Conservation (phyloP, 2,888 invertebrate genomes). For the Eupithecia insigniata region DNA sequence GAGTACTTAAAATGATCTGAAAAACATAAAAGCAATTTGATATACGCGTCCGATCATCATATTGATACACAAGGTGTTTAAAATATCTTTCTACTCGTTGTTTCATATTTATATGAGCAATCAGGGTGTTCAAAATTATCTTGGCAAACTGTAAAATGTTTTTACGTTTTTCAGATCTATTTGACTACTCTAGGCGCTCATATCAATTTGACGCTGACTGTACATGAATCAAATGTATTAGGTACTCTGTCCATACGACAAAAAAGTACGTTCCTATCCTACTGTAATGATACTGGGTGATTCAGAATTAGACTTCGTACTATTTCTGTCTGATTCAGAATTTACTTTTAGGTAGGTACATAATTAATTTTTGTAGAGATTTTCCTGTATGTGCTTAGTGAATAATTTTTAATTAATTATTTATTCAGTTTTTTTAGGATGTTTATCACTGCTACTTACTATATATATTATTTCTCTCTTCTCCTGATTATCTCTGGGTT, state of each 20-base stretch:
- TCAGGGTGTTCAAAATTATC: too few species aligned
- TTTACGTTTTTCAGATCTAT: too few species aligned
- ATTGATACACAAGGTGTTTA: too few species aligned
- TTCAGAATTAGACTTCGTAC: background rate
- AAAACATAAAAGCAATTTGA: too few species aligned
- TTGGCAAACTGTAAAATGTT: too few species aligned
- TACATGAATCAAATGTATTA: background rate
- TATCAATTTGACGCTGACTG: too few species aligned
- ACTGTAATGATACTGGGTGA: background rate
- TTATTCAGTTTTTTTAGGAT: background rate
- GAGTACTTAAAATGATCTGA: too few species aligned
- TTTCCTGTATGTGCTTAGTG: background rate
- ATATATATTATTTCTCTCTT: background rate
- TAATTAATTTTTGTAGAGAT: background rate
- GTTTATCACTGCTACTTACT: too few species aligned
- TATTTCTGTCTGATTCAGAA: background rate
- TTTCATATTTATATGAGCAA: too few species aligned
- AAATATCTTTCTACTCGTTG: too few species aligned
- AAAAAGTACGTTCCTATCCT: background rate
- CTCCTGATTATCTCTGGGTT: background rate
- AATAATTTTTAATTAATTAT: background rate
- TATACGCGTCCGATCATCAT: too few species aligned
- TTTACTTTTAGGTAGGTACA: background rate
- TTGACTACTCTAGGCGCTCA: too few species aligned
- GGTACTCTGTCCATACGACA: background rate